phyloP scores from a whole-genome alignment of 2,113 vertebrate species.

The Thinocorus orbignyianus region DNA sequence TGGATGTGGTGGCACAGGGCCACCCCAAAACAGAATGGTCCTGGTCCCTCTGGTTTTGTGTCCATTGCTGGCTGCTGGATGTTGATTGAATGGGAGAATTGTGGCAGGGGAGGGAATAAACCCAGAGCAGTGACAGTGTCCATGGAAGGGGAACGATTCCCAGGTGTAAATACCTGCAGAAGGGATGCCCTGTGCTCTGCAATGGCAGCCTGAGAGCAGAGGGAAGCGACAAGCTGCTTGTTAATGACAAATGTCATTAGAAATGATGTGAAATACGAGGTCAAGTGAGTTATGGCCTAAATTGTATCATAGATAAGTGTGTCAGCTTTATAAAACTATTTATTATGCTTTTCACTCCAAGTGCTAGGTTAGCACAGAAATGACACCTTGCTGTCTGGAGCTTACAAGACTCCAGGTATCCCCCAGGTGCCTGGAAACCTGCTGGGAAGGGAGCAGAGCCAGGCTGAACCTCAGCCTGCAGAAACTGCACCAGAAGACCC shows the following conservation, averaged over 20 bases:
- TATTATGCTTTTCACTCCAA: background rate
- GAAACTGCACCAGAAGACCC: background rate
- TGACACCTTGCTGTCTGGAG: background rate
- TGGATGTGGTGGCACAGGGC: fast-evolving
- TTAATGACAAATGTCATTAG: background rate
- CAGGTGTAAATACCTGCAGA: background rate
- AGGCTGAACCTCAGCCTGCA: background rate
- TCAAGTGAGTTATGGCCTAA: background rate
- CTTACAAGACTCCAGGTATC: background rate
- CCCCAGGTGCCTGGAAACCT: background rate
- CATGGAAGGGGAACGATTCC: background rate
- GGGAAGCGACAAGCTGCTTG: background rate
- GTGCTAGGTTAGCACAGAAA: background rate
- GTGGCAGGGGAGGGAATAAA: background rate
- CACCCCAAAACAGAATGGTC: background rate
- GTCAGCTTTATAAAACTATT: background rate
- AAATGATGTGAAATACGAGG: background rate
- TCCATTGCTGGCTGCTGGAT: background rate
- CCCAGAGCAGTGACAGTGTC: background rate
- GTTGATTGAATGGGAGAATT: background rate
- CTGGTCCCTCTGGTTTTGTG: fast-evolving
- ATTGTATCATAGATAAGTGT: background rate
- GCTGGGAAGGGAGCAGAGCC: background rate
- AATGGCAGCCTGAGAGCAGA: background rate
- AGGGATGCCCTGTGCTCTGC: background rate